A percentile compares a stretch with the other conserved stretches of the same genome.
Evolutionary conservation across 2,797 vertebrate genomes (phyloP).

Genomic region (Gallinago nigripennis): DNA sequence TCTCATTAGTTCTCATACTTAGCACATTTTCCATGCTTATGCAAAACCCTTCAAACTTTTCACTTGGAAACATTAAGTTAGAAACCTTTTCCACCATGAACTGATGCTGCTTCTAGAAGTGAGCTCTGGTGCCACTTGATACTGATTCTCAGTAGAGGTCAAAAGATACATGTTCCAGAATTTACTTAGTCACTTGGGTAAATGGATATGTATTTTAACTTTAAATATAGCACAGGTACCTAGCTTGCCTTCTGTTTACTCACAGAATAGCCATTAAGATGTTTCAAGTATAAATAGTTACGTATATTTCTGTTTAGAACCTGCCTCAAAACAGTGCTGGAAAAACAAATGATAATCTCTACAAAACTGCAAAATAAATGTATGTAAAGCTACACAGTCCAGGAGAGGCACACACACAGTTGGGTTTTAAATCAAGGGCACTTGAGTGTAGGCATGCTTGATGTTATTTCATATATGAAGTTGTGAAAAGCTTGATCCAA

Average conservation of each 20-base stretch:
- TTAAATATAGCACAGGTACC: not conserved
- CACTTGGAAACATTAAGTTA: not conserved
- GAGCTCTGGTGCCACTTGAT: not conserved
- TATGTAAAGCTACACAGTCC: not conserved
- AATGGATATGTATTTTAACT: not conserved
- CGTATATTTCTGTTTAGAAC: not conserved
- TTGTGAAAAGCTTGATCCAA: not conserved
- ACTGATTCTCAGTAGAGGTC: not conserved
- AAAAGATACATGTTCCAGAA: not conserved
- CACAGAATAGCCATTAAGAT: not conserved
- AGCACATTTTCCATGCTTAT: not conserved
- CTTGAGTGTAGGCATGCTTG: not conserved
- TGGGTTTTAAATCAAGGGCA: not conserved
- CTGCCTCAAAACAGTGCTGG: not conserved
- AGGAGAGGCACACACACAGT: not conserved
- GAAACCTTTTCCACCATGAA: not conserved
- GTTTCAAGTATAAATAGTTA: not conserved
- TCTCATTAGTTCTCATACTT: slow-evolving; percentile 24
- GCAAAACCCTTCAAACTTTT: not conserved
- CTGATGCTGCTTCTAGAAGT: not conserved
- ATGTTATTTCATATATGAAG: not conserved
- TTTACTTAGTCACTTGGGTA: not conserved
- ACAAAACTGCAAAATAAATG: not conserved
- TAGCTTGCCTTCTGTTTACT: not conserved
- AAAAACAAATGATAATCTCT: not conserved